Percentiles rank a stretch among this genome's conserved stretches.
Conservation (phyloP, 1,140 invertebrate species). For the Drosophila sp. region DNA sequence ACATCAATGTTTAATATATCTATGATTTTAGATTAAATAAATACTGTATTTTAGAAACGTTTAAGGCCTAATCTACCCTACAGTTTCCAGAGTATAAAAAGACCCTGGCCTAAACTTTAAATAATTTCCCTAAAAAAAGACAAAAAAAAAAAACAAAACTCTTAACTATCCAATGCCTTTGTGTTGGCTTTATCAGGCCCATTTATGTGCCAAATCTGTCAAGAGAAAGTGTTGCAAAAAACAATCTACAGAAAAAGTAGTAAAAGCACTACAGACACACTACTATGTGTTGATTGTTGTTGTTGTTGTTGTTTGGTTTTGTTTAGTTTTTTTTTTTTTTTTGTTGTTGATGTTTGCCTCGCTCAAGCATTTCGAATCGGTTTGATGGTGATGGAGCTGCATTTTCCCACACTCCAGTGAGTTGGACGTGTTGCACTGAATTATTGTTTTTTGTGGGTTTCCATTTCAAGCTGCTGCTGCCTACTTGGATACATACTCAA, state of each 20-base stretch:
- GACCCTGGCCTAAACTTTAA: constrained; percentile 39
- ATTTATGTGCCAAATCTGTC: constrained; percentile 75
- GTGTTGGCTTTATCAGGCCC: constrained; percentile 59
- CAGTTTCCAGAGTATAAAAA: constrained; percentile 3
- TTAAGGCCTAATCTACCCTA: constrained; percentile 40
- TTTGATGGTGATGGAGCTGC: constrained; percentile 2
- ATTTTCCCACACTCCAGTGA: constrained; percentile 10
- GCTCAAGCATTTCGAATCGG: constrained; percentile 10
- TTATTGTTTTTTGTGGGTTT: constrained; percentile 3
- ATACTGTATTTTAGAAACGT: too few species aligned
- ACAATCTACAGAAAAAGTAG: constrained; percentile 27
- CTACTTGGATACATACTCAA: neutral
- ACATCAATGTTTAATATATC: too few species aligned
- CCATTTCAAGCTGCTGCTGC: neutral
- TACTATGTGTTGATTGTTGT: constrained; percentile 27
- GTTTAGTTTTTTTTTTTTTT: constrained; percentile 3
- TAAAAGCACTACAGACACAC: constrained; percentile 27
- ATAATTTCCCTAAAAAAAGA: constrained; percentile 49
- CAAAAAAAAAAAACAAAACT: constrained; percentile 31
- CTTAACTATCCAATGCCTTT: constrained; percentile 42
- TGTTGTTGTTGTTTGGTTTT: neutral
- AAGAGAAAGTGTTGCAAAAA: constrained; percentile 79
- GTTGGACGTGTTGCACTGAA: constrained; percentile 12
- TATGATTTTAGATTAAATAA: too few species aligned
- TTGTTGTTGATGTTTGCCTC: constrained; percentile 27